Base-by-base conservation (phyloP, 2,888 invertebrate genomes). In the Xylota sylvarum region DNA sequence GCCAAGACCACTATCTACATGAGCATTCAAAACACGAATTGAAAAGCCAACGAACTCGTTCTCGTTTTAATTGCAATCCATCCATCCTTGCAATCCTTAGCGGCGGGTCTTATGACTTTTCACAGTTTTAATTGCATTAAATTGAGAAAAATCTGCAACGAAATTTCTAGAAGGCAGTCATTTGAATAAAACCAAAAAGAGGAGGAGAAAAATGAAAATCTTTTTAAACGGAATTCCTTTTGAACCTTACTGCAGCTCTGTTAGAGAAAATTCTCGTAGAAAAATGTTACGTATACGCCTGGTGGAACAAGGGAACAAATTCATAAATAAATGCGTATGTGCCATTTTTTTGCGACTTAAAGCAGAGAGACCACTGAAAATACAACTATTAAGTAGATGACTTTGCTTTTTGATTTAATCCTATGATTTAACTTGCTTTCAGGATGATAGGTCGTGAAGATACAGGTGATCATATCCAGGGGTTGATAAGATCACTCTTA, bases 11-110 rank as follows among this genome's bases (percentile, higher is more conserved):
- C 48, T 64, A 9, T 64, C 48, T 46, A 17, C 23, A 43, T 10
- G 12, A 1, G 23, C 17, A 46, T 17, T 5, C 7, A n/a, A 43
- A 17, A 32, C 2, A 32, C 10, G 50, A 23, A 37, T 60, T 60
- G 27, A 35, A n/a, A 62, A 50, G 72, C 27, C 72, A 73, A 73
- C 72, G 60, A 73, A 60, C 62, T 48, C 17, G 17, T 62, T 50
- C 14, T 37, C 23, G 35, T 50, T 72, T 72, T 72, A 72, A 72
- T 72, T 72, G 58, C 72, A 60, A 48, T 6, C 62, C 72, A 73
- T 62, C 17, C 73, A 73, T 73, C 23, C 58, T 12, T 23, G 37
- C 14, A 27, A 27, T 27, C 5, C 5, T 14, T 7, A 17, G 10
- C 27, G 30, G 27, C 17, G 30, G 10, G 30, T 17, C 10, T 30